phyloP scores from a whole-genome alignment of 92 coral and sea anemone genomes.

The Desmophyllum pertusum region DNA sequence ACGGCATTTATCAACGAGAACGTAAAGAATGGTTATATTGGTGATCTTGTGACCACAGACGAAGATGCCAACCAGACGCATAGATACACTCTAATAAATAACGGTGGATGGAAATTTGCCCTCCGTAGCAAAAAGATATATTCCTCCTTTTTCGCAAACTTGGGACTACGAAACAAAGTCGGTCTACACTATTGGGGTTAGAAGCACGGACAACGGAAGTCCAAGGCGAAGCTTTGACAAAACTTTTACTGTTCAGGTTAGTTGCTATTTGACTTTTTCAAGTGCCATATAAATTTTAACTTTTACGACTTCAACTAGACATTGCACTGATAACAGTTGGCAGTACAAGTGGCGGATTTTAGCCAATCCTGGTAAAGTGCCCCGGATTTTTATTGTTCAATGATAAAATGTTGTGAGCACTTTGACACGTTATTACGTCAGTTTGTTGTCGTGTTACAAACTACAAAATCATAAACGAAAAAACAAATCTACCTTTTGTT shows the following conservation, averaged over 20 bases:
- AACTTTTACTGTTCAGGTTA: slow-evolving; percentile 74
- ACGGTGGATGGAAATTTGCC: slow-evolving; percentile 74
- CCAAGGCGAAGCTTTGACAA: slow-evolving; percentile 73
- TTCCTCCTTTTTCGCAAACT: slow-evolving; percentile 54
- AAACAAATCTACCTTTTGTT: no score
- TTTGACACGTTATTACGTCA: no score
- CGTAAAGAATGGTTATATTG: slow-evolving; percentile 70
- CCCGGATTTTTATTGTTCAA: neutral
- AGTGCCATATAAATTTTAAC: neutral
- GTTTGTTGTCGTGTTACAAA: no score
- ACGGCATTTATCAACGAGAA: slow-evolving; percentile 82
- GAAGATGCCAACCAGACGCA: slow-evolving; percentile 83
- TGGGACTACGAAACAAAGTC: slow-evolving; percentile 81
- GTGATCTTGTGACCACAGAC: slow-evolving; percentile 77
- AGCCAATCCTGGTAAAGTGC: no score
- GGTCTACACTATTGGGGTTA: slow-evolving; percentile 57
- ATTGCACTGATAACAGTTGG: neutral
- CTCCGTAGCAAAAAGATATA: slow-evolving; percentile 59
- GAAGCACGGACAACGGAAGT: slow-evolving; percentile 76
- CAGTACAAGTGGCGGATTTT: no score
- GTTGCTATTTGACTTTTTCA: neutral
- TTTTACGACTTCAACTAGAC: neutral
- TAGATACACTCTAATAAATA: slow-evolving; percentile 64
- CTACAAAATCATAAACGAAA: no score
- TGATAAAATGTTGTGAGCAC: neutral